These are phyloP conservation scores for Sinocyclocheilus maitianheensis DNA, from an alignment of 2,113 vertebrate species.

Conservation along the genomic window DNA sequence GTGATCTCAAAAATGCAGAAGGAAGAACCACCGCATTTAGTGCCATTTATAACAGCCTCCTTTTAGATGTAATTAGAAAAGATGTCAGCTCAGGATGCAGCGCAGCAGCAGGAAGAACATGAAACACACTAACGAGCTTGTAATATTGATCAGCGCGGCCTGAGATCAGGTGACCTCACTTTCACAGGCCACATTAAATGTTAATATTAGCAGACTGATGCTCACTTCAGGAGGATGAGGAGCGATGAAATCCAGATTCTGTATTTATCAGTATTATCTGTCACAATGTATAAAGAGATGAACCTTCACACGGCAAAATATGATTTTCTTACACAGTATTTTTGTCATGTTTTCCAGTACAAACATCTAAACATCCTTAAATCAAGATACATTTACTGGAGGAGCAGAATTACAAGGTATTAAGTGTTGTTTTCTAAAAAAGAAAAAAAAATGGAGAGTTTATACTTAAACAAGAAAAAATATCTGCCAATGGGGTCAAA, in stretches of 20 bases:
- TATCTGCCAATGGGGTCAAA: too few species aligned
- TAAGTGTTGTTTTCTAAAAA: too few species aligned
- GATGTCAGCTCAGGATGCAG: neutral
- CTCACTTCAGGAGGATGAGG: neutral
- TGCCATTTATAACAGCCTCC: neutral
- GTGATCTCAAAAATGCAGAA: neutral
- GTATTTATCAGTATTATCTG: too few species aligned
- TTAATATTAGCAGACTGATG: neutral
- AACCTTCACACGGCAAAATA: too few species aligned
- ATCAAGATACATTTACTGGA: too few species aligned
- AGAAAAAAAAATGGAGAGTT: too few species aligned
- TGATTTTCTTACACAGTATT: neutral
- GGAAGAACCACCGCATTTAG: neutral
- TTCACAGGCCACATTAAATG: neutral
- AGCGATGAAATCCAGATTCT: too few species aligned
- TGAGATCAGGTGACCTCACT: neutral
- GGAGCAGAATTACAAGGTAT: too few species aligned
- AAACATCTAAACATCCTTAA: too few species aligned
- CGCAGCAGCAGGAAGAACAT: neutral
- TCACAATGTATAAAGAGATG: too few species aligned
- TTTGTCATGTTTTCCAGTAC: too few species aligned
- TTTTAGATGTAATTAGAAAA: neutral
- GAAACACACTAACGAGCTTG: neutral
- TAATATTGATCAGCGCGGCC: neutral
- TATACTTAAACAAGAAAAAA: too few species aligned